Conservation (phyloP, 2,888 invertebrate genomes). For the Meiosimyza platycephala region DNA sequence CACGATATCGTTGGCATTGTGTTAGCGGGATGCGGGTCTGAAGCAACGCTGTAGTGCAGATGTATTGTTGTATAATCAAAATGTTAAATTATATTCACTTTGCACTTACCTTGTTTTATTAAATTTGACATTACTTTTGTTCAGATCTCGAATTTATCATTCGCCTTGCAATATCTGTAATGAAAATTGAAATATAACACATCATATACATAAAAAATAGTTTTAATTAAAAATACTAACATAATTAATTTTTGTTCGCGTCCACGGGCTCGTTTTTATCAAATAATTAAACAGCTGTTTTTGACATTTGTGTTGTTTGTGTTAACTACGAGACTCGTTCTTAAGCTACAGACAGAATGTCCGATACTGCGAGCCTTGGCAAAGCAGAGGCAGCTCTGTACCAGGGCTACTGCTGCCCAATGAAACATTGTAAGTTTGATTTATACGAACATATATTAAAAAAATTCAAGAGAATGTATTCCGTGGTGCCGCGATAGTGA, state of each 20-base stretch:
- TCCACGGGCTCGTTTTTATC: background rate
- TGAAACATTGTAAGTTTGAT: slow-evolving; percentile 24
- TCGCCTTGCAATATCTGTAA: no score
- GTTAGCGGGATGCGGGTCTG: slow-evolving; percentile 63
- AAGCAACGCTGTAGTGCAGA: slow-evolving; percentile 7
- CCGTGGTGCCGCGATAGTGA: no score
- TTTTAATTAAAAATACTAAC: background rate
- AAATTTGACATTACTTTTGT: slow-evolving; percentile 38
- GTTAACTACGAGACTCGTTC: slow-evolving; percentile 22
- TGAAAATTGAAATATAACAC: background rate
- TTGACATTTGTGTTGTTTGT: slow-evolving; percentile 8
- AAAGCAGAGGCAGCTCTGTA: slow-evolving; percentile 14
- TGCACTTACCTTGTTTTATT: slow-evolving; percentile 36
- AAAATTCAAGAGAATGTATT: background rate
- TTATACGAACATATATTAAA: background rate
- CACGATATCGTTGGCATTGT: slow-evolving; percentile 75
- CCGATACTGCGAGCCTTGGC: background rate
- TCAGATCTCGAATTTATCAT: background rate
- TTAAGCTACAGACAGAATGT: slow-evolving; percentile 4
- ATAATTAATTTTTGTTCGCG: background rate
- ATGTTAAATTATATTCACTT: no score
- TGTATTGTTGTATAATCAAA: slow-evolving; percentile 16
- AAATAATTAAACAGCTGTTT: slow-evolving; percentile 16
- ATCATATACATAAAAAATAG: slow-evolving; percentile 7
- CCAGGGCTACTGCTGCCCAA: slow-evolving; percentile 18